A percentile compares a stretch with the other conserved stretches of the same genome.
phyloP scores from a whole-genome alignment of 2,888 invertebrate genomes.

The Candidula unifasciata region DNA sequence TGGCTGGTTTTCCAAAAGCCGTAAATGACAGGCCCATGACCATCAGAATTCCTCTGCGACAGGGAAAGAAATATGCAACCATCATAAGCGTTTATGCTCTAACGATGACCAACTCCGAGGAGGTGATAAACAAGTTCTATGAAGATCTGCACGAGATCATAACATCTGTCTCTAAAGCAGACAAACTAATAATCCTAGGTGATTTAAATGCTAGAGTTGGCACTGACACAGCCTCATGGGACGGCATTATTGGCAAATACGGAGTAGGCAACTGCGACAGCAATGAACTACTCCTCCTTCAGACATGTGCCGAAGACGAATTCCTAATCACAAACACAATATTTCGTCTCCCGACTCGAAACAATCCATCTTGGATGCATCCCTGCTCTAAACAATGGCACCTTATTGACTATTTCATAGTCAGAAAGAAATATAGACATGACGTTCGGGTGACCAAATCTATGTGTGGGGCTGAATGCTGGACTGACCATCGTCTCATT shows the following conservation, averaged over 20 bases:
- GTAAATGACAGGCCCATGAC: background rate
- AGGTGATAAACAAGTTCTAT: background rate
- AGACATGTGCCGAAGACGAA: slow-evolving; percentile 30
- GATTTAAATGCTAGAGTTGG: slow-evolving; percentile 33
- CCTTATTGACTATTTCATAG: slow-evolving; percentile 46
- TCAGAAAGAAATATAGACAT: too few species aligned
- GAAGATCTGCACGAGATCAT: background rate
- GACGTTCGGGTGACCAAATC: too few species aligned
- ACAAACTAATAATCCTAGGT: background rate
- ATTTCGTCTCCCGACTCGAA: slow-evolving; percentile 21
- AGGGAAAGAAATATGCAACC: background rate
- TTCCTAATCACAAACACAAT: slow-evolving; percentile 17
- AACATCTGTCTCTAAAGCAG: background rate
- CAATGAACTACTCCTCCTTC: slow-evolving; percentile 23
- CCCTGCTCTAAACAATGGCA: slow-evolving; percentile 48
- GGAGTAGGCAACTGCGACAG: slow-evolving; percentile 32
- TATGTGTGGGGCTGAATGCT: slow-evolving; percentile 45
- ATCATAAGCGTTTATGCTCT: background rate
- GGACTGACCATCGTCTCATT: slow-evolving; percentile 45
- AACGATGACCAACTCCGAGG: background rate
- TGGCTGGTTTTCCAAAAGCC: too few species aligned
- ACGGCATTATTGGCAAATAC: background rate
- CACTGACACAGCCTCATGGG: slow-evolving; percentile 1
- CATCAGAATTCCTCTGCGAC: background rate
- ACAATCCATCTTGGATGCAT: slow-evolving; percentile 43